A percentile compares a stretch with the other conserved stretches of the same genome.
Conservation (phyloP, 2,113 vertebrate species). For the Zosterops pallidus region DNA sequence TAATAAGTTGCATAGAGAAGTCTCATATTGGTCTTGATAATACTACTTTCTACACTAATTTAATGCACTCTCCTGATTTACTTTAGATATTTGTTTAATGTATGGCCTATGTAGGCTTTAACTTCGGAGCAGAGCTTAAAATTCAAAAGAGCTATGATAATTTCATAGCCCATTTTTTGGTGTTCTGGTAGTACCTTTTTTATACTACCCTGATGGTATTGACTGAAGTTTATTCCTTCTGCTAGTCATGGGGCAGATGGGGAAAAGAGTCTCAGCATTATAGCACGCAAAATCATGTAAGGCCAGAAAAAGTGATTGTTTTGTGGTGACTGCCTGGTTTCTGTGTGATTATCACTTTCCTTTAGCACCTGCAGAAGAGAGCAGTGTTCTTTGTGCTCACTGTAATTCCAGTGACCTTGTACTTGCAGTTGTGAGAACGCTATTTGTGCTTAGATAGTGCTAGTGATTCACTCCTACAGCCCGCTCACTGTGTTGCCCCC, state of each 20-base stretch:
- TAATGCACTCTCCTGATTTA: background rate
- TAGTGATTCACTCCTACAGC: fast-evolving
- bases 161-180: background rate
- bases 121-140: background rate
- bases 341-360: background rate
- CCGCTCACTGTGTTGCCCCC: fast-evolving
- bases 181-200: background rate
- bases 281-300: background rate
- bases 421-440: background rate
- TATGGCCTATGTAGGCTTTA: background rate
- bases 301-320: background rate
- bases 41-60: background rate
- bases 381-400: background rate
- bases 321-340: background rate
- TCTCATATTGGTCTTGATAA: background rate
- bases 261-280: background rate
- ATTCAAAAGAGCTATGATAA: background rate
- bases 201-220: background rate
- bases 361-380: background rate
- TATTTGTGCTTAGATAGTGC: background rate
- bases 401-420: background rate
- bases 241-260: background rate
- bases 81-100: background rate
- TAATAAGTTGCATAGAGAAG: background rate
- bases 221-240: background rate